phyloP scores from a whole-genome alignment of 2,888 invertebrate genomes.

The Plagodis pulveraria region DNA sequence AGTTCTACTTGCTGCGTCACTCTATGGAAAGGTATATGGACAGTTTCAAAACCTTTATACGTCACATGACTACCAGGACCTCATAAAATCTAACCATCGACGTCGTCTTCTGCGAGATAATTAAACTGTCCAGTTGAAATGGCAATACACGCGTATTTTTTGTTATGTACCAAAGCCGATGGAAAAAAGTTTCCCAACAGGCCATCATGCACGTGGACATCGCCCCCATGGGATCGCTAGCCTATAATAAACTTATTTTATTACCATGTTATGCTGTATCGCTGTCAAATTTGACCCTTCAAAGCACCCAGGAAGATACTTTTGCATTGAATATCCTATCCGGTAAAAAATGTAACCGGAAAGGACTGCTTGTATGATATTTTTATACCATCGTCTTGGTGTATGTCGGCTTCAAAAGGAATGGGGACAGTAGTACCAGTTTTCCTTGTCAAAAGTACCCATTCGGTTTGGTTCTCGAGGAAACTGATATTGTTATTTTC shows the following conservation, averaged over 20 bases:
- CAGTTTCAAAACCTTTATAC: no score
- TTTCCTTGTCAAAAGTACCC: slow-evolving; percentile 24
- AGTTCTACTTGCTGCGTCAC: no score
- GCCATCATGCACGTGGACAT: slow-evolving; percentile 36
- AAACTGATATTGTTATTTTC: slow-evolving; percentile 35
- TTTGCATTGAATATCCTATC: slow-evolving; percentile 14
- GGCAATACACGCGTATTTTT: no score
- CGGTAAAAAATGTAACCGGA: slow-evolving; percentile 4
- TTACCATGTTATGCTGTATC: slow-evolving; percentile 53
- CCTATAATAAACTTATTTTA: slow-evolving; percentile 60
- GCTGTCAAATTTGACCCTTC: slow-evolving; percentile 31
- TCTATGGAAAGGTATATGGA: no score
- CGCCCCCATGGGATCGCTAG: slow-evolving; percentile 32
- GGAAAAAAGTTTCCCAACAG: slow-evolving; percentile 28
- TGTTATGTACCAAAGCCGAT: not conserved
- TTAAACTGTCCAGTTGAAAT: no score
- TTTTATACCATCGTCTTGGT: slow-evolving; percentile 6
- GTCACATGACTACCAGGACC: no score
- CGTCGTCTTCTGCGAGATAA: no score
- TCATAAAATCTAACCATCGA: no score
- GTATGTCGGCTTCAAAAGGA: slow-evolving; percentile 29
- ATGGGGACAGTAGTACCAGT: slow-evolving; percentile 13
- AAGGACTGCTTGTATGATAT: slow-evolving; percentile 10
- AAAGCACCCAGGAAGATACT: slow-evolving; percentile 5
- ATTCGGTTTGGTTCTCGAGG: slow-evolving; percentile 22